Conservation (phyloP, 2,888 invertebrate species). For the Congeria kusceri region DNA sequence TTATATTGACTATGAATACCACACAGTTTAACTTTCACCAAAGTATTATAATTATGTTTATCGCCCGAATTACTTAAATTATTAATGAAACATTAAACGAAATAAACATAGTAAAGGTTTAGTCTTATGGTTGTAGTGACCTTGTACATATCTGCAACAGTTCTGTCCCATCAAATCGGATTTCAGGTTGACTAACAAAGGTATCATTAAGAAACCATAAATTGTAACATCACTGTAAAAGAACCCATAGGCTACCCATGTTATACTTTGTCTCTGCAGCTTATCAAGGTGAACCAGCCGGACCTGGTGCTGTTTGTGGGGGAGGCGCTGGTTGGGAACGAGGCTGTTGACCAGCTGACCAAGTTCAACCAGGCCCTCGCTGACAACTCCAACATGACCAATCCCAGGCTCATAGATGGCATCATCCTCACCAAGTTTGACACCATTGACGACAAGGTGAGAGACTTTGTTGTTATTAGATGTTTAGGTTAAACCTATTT, state of each 20-base stretch:
- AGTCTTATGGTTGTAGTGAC: no score
- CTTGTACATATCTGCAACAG: not conserved
- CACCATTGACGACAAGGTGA: conserved; percentile 98
- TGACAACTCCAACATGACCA: conserved; percentile 90
- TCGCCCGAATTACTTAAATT: no score
- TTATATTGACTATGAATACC: no score
- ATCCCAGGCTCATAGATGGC: conserved; percentile 96
- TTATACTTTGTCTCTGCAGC: conserved; percentile 83
- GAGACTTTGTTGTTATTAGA: conserved; percentile 8
- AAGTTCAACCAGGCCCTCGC: conserved; percentile 99
- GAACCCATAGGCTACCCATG: not conserved
- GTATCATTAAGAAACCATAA: conserved; percentile 34
- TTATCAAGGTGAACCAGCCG: conserved; percentile 98
- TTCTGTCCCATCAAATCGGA: no score
- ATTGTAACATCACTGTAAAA: not conserved
- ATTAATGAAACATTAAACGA: no score
- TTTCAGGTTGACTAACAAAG: no score
- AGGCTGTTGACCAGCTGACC: conserved; percentile 99
- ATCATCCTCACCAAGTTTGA: conserved; percentile 99
- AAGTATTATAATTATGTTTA: no score
- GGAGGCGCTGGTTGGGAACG: conserved; percentile 99
- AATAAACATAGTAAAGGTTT: no score
- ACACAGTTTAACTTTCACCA: no score
- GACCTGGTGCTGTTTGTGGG: conserved; percentile 99
- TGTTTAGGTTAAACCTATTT: no score